Evolutionary conservation across 1,140 invertebrate genomes (phyloP).

Genomic region (Zophobas atratus): DNA sequence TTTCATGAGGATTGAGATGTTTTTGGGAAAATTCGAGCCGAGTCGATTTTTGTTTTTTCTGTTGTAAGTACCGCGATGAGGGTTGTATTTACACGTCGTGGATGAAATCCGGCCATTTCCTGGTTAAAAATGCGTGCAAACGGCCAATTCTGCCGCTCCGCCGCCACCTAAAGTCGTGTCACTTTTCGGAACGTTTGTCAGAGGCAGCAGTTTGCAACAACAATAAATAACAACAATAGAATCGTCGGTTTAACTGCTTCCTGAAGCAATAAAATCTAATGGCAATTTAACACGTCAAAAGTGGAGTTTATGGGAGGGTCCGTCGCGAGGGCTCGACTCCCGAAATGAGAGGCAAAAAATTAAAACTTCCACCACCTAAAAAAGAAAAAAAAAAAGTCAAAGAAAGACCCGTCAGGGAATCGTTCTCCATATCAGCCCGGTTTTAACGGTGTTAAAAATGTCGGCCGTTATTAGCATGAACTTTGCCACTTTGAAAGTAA

Average conservation of each 20-base stretch:
- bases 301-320: background rate
- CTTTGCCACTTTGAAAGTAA: constrained; percentile 56
- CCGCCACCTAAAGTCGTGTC: constrained; percentile 11
- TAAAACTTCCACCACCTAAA: background rate
- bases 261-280: constrained; percentile 41
- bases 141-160: background rate
- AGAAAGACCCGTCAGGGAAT: background rate
- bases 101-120: background rate
- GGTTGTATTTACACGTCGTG: too few species aligned
- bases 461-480: constrained; percentile 54
- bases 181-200: constrained; percentile 33
- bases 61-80: too few species aligned
- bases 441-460: constrained; percentile 48
- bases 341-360: background rate
- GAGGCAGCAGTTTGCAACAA: constrained; percentile 29
- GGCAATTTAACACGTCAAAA: constrained; percentile 40
- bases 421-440: constrained; percentile 12
- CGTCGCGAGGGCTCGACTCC: background rate
- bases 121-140: constrained; percentile 23
- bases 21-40: too few species aligned
- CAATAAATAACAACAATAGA: constrained; percentile 41
- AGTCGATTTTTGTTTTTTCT: background rate
- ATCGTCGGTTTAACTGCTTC: constrained; percentile 34
- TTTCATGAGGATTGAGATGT: too few species aligned
- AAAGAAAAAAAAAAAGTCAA: constrained; percentile 10